Percentiles rank a stretch among this genome's conserved stretches.
Conservation (phyloP, 2,113 vertebrate genomes). For the Mastomys natalensis region DNA sequence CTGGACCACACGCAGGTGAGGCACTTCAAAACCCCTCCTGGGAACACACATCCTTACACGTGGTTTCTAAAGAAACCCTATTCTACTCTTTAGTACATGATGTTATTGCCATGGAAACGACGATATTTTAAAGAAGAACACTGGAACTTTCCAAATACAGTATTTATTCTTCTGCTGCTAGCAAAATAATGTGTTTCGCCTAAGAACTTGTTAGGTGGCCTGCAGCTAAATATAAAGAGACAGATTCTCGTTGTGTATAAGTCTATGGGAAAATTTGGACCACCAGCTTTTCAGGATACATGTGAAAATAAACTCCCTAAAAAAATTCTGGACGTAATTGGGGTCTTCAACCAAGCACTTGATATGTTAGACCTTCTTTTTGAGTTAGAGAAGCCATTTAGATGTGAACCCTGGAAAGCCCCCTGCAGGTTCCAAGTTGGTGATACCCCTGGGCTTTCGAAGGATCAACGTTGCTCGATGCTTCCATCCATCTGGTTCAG, state of each 20-base stretch:
- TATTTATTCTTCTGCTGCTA: constrained; percentile 83
- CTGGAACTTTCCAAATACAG: constrained; percentile 83
- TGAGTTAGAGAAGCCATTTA: constrained; percentile 57
- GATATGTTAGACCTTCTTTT: constrained; percentile 66
- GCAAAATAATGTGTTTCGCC: constrained; percentile 82
- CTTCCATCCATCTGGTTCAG: neutral
- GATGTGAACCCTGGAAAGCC: constrained; percentile 13
- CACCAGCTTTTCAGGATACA: constrained; percentile 66
- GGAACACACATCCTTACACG: constrained; percentile 58
- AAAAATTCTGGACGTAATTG: constrained; percentile 69
- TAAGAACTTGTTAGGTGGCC: constrained; percentile 84
- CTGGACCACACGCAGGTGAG: constrained; percentile 66
- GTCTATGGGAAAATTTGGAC: constrained; percentile 74
- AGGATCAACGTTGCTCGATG: neutral
- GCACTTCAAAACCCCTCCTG: constrained; percentile 50
- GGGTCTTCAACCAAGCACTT: constrained; percentile 67
- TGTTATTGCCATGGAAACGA: constrained; percentile 84
- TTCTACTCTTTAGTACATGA: constrained; percentile 80
- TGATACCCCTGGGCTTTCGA: neutral
- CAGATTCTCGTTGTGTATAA: constrained; percentile 80
- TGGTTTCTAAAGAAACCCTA: constrained; percentile 81
- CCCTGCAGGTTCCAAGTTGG: neutral
- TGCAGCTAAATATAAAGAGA: constrained; percentile 83
- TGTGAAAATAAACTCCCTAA: constrained; percentile 77
- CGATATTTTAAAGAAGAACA: constrained; percentile 82